Percentiles rank a stretch among this genome's conserved stretches.
phyloP scores from a whole-genome alignment of 2,888 invertebrate genomes.

The Galeopsomyia nigrocyanea region DNA sequence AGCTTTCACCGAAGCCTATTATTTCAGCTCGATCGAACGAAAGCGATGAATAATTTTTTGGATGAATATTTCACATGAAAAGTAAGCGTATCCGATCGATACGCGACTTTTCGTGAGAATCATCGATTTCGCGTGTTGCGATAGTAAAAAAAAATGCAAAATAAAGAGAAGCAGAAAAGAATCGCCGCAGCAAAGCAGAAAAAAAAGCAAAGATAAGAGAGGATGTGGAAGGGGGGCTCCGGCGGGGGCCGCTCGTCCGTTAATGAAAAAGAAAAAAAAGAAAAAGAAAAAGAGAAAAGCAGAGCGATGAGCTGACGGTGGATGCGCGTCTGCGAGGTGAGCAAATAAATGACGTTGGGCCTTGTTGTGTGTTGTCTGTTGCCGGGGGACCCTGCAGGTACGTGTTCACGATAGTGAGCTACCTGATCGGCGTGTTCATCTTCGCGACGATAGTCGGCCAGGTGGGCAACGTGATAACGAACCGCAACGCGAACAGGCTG shows the following conservation, averaged over 20 bases:
- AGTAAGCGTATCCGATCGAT: too few species aligned
- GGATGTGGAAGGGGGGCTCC: constrained; percentile 64
- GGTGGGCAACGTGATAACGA: constrained; percentile 97
- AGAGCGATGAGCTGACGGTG: not conserved
- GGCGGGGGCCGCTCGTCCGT: constrained; percentile 67
- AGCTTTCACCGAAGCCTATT: too few species aligned
- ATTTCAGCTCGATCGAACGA: too few species aligned
- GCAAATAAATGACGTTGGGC: constrained; percentile 58
- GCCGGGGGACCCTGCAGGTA: constrained; percentile 77
- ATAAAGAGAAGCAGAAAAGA: not conserved
- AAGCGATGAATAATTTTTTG: too few species aligned
- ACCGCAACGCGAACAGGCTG: constrained; percentile 94
- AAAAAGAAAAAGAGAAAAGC: constrained; percentile 5
- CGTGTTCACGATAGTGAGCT: constrained; percentile 96
- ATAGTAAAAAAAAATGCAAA: constrained; percentile 14
- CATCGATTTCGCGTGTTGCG: not conserved
- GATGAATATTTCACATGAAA: too few species aligned
- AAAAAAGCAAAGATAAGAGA: constrained; percentile 35
- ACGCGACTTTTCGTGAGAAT: too few species aligned
- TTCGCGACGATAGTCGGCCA: constrained; percentile 98
- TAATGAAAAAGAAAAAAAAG: constrained; percentile 15
- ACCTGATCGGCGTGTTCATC: constrained; percentile 97
- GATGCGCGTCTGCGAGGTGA: constrained; percentile 13
- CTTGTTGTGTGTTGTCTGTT: constrained; percentile 52
- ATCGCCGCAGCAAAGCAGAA: not conserved